A percentile compares a stretch with the other conserved stretches of the same genome.
These are phyloP conservation scores for Panthera tigris DNA, from an alignment of 2,113 vertebrate species.

Conservation along the genomic window DNA sequence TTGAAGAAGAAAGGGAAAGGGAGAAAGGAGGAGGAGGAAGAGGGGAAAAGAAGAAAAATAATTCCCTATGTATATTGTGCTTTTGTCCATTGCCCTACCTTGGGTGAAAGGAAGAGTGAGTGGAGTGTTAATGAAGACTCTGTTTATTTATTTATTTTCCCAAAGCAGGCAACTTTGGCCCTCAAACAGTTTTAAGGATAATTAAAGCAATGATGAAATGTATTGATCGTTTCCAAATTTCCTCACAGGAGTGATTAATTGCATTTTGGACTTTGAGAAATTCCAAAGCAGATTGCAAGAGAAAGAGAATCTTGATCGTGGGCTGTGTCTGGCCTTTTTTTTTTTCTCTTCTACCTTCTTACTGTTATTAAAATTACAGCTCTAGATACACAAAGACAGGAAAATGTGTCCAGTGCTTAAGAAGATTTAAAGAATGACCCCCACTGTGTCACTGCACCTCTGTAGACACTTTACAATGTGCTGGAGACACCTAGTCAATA, in stretches of 20 bases:
- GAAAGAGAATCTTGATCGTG: slow-evolving; percentile 50
- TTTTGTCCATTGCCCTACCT: neutral
- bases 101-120: neutral
- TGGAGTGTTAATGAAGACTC: neutral
- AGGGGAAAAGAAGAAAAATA: neutral
- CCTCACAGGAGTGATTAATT: slow-evolving; percentile 63
- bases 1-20: neutral
- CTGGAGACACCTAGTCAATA: slow-evolving; percentile 73
- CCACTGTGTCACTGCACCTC: slow-evolving; percentile 30
- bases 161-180: slow-evolving; percentile 27
- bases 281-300: slow-evolving; percentile 56
- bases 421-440: slow-evolving; percentile 66
- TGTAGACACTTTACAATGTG: slow-evolving; percentile 61
- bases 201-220: slow-evolving; percentile 65
- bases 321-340: neutral
- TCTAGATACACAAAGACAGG: neutral
- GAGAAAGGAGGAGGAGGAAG: neutral
- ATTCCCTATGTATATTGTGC: neutral
- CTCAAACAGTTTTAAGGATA: slow-evolving; percentile 49
- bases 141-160: slow-evolving; percentile 51
- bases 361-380: slow-evolving; percentile 34
- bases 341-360: neutral
- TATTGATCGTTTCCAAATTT: slow-evolving; percentile 52
- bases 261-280: slow-evolving; percentile 49
- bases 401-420: slow-evolving; percentile 52